Percentiles rank a stretch among this genome's conserved stretches.
Evolutionary conservation across 2,797 vertebrate species (phyloP).

Genomic region (Danio albolineatus): DNA sequence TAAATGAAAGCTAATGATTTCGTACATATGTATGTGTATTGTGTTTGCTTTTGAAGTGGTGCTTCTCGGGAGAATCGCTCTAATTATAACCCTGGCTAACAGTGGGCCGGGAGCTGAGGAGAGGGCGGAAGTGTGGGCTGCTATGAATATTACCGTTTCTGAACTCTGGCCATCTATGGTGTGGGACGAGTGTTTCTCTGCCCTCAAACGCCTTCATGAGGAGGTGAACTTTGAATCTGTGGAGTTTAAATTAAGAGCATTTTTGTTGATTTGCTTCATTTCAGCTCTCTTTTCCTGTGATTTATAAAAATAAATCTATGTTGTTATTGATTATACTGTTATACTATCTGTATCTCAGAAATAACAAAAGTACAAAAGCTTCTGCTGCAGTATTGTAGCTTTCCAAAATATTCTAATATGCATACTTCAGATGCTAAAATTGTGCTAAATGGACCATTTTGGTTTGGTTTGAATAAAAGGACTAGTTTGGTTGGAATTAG

Average conservation of each 20-base stretch:
- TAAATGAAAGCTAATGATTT: slow-evolving; percentile 70
- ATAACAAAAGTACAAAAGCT: too few relatives aligned
- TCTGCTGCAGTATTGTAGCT: too few relatives aligned
- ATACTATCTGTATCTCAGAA: too few relatives aligned
- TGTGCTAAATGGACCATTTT: too few relatives aligned
- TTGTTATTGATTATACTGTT: neutral
- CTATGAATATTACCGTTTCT: slow-evolving; percentile 42
- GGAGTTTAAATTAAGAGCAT: slow-evolving; percentile 4
- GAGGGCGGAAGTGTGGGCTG: slow-evolving; percentile 37
- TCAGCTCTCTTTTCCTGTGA: neutral
- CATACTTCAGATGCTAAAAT: too few relatives aligned
- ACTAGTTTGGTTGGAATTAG: too few relatives aligned
- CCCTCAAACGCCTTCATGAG: slow-evolving; percentile 28
- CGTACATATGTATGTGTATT: slow-evolving; percentile 72
- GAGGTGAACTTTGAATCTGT: slow-evolving; percentile 18
- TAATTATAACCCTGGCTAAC: slow-evolving; percentile 50
- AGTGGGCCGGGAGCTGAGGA: slow-evolving; percentile 39
- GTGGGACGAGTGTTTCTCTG: slow-evolving; percentile 20
- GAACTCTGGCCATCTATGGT: slow-evolving; percentile 28
- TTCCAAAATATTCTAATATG: too few relatives aligned
- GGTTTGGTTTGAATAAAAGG: too few relatives aligned
- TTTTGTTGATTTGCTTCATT: slow-evolving; percentile 6
- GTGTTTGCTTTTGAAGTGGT: slow-evolving; percentile 49
- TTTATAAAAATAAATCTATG: neutral
- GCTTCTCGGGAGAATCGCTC: slow-evolving; percentile 51